phyloP scores from a whole-genome alignment of 2,888 invertebrate species.

The Andrena fulva region DNA sequence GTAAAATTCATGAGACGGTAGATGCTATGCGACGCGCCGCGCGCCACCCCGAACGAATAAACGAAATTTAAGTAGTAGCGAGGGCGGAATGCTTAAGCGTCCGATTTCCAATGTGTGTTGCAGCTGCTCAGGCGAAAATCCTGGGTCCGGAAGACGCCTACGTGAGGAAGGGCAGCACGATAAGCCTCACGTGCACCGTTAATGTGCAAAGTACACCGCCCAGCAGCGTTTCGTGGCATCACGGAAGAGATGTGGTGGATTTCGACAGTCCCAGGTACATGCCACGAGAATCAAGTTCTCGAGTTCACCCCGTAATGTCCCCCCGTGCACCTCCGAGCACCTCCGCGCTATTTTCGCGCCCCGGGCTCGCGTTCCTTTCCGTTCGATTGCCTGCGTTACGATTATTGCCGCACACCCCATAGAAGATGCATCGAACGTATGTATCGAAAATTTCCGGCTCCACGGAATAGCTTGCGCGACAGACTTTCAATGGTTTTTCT shows the following conservation, averaged over 20 bases:
- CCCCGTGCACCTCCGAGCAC: neutral
- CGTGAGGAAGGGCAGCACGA: conserved; percentile 96
- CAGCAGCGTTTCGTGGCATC: conserved; percentile 92
- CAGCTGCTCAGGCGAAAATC: conserved; percentile 95
- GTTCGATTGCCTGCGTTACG: conserved; percentile 53
- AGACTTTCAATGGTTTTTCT: neutral
- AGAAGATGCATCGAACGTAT: conserved; percentile 23
- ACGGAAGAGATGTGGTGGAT: conserved; percentile 92
- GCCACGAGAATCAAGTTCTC: conserved; percentile 64
- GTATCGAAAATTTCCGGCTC: neutral
- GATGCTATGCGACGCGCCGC: neutral
- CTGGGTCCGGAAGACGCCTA: conserved; percentile 94
- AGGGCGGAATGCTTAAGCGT: conserved; percentile 57
- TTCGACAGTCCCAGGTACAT: conserved; percentile 87
- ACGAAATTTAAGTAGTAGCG: conserved; percentile 16
- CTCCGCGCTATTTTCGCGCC: neutral
- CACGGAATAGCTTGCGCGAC: neutral
- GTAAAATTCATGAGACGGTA: neutral
- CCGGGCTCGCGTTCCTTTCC: conserved; percentile 1
- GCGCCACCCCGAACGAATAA: neutral
- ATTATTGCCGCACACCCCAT: conserved; percentile 26
- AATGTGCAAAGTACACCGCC: conserved; percentile 94
- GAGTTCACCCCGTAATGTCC: conserved; percentile 30
- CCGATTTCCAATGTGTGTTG: conserved; percentile 83
- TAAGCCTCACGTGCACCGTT: conserved; percentile 94